Percentiles rank a stretch among this genome's conserved stretches.
phyloP scores from a whole-genome alignment of 2,888 invertebrate species.

The Andrena flavipes region DNA sequence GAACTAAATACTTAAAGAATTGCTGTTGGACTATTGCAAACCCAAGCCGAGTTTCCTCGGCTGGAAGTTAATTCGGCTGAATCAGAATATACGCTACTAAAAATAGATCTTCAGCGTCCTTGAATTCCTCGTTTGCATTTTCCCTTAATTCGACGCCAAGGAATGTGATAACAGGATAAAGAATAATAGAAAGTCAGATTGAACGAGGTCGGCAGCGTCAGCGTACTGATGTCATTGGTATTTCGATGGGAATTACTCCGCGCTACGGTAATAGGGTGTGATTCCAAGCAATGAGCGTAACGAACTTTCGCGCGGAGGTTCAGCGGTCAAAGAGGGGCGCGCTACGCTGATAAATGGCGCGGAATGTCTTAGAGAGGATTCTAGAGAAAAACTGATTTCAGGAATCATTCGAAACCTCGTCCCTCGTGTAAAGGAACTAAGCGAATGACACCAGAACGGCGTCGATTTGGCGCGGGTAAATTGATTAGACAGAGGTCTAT shows the following conservation, averaged over 20 bases:
- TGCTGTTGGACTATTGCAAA: no score
- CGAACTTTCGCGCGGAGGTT: constrained; percentile 20
- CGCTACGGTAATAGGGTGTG: constrained; percentile 29
- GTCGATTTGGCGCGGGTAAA: constrained; percentile 55
- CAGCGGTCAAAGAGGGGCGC: neutral
- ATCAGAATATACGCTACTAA: no score
- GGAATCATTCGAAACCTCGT: neutral
- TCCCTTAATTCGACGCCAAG: neutral
- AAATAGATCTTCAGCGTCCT: no score
- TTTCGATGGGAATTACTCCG: constrained; percentile 62
- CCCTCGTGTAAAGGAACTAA: neutral
- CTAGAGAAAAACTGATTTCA: neutral
- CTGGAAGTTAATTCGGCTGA: no score
- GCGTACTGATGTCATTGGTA: constrained; percentile 66
- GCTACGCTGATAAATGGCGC: neutral
- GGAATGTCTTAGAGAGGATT: neutral
- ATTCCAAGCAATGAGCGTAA: constrained; percentile 34
- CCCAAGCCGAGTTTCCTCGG: no score
- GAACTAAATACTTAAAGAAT: no score
- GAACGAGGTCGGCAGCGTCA: constrained; percentile 20
- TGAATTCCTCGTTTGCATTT: neutral
- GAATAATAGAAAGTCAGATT: constrained; percentile 26
- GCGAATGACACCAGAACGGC: neutral
- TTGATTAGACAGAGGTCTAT: constrained; percentile 58
- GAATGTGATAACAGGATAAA: constrained; percentile 17